Percentiles rank a stretch among this genome's conserved stretches.
Evolutionary conservation across 92 coral and sea anemone genomes (phyloP).

Genomic region (Hydrozoanthus gracilis): DNA sequence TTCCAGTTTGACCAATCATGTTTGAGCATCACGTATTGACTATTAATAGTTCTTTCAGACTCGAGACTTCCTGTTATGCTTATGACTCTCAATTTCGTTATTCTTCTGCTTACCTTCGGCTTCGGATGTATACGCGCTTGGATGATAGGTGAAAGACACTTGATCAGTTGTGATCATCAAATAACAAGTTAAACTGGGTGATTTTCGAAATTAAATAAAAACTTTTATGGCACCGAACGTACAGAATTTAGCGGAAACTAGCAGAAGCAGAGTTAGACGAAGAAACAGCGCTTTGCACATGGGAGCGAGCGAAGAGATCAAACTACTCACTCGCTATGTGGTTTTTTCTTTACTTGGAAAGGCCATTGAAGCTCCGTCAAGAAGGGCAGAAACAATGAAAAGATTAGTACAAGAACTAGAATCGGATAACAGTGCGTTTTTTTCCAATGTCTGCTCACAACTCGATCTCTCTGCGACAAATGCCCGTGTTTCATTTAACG

Average conservation of each 20-base stretch:
- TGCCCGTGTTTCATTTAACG: slow-evolving; percentile 56
- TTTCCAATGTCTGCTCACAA: slow-evolving; percentile 59
- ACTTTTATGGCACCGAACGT: slow-evolving; percentile 51
- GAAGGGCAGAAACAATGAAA: slow-evolving; percentile 53
- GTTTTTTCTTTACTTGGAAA: slow-evolving; percentile 53
- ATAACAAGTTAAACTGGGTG: not conserved
- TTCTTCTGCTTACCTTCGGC: not conserved
- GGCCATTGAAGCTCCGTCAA: slow-evolving; percentile 50
- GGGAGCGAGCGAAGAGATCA: slow-evolving; percentile 40
- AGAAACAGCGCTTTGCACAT: slow-evolving; percentile 27
- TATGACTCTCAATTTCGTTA: not conserved
- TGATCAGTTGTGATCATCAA: not conserved
- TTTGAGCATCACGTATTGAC: not conserved
- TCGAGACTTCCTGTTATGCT: slow-evolving; percentile 12
- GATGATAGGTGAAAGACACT: not conserved
- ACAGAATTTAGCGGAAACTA: not conserved
- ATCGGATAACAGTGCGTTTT: slow-evolving; percentile 50
- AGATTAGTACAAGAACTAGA: slow-evolving; percentile 50
- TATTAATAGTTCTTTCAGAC: not conserved
- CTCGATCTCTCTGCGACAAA: slow-evolving; percentile 47
- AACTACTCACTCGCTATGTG: slow-evolving; percentile 60
- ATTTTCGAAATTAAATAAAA: not conserved
- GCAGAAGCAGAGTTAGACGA: not conserved
- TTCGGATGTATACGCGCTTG: not conserved
- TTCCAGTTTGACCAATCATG: slow-evolving; percentile 23